Percentiles rank a stretch among this genome's conserved stretches.
These are phyloP conservation scores for Darevskia mixta DNA, from an alignment of 2,797 vertebrate species.

Conservation along the genomic window DNA sequence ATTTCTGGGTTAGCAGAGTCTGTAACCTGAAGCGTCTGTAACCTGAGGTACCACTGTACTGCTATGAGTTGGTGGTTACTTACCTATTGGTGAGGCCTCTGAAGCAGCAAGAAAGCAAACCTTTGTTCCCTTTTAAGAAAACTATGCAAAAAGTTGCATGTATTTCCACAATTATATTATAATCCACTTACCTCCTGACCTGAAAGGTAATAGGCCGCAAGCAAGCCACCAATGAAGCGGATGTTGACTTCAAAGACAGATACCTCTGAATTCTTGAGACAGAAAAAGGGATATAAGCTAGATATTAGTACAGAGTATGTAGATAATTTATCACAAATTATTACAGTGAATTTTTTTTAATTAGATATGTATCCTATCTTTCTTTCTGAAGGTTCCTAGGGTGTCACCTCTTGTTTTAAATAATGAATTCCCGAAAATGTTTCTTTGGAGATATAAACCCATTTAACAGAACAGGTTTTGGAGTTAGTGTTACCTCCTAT, in stretches of 20 bases:
- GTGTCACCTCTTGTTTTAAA: not conserved
- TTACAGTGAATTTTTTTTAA: not conserved
- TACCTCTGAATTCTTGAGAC: slow-evolving; percentile 93
- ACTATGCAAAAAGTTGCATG: not conserved
- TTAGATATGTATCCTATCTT: no score
- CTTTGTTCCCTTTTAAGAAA: not conserved
- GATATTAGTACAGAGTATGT: not conserved
- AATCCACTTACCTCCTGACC: slow-evolving; percentile 91
- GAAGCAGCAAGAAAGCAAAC: not conserved
- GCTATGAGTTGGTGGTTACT: not conserved
- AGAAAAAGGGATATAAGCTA: slow-evolving; percentile 28
- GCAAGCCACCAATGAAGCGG: slow-evolving; percentile 95
- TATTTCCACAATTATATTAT: slow-evolving; percentile 17
- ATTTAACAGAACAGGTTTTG: not conserved
- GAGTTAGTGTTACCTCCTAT: no score
- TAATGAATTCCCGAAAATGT: not conserved
- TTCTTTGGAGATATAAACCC: not conserved
- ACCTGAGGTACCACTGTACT: no score
- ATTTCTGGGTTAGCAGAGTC: no score
- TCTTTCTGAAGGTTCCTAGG: not conserved
- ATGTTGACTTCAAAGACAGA: slow-evolving; percentile 99
- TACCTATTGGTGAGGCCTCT: not conserved
- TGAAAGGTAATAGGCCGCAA: slow-evolving; percentile 96
- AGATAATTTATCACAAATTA: not conserved
- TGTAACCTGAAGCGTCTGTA: no score